phyloP scores from a whole-genome alignment of 2,113 vertebrate species.

The Chroicocephalus ridibundus region DNA sequence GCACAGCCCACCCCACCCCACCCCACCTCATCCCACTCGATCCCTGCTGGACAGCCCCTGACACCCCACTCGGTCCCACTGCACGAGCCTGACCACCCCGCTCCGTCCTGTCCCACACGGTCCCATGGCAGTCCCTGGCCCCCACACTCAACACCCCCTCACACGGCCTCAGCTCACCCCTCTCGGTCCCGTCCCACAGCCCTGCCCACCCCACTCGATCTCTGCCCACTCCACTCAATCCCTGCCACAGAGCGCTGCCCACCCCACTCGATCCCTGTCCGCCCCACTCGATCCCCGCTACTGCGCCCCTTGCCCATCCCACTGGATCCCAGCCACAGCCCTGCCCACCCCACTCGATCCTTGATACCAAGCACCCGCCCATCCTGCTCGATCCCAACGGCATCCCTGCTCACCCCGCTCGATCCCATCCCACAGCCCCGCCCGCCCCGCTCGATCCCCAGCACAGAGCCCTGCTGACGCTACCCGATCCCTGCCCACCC shows the following conservation, averaged over 20 bases:
- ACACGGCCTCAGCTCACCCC: background rate
- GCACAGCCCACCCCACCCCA: background rate
- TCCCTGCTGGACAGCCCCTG: too few species aligned
- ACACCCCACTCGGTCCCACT: accelerated
- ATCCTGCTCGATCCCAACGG: too few species aligned
- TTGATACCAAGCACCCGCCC: too few species aligned
- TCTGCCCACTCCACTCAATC: too few species aligned
- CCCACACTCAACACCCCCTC: background rate
- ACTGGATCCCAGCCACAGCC: too few species aligned
- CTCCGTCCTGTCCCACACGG: accelerated
- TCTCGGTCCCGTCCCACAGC: background rate
- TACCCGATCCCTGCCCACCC: background rate
- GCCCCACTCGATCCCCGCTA: background rate
- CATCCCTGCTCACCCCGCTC: too few species aligned
- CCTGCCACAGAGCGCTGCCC: background rate
- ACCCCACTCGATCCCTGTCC: too few species aligned
- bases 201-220: background rate
- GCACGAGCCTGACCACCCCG: too few species aligned
- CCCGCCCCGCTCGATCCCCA: too few species aligned
- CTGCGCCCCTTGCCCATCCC: background rate
- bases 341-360: too few species aligned
- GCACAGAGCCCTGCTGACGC: too few species aligned
- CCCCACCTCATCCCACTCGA: too few species aligned
- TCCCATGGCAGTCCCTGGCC: background rate
- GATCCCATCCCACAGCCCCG: background rate